These are phyloP conservation scores for Sphaerophoria rueppellii DNA, from an alignment of 2,888 invertebrate species.

Conservation along the genomic window DNA sequence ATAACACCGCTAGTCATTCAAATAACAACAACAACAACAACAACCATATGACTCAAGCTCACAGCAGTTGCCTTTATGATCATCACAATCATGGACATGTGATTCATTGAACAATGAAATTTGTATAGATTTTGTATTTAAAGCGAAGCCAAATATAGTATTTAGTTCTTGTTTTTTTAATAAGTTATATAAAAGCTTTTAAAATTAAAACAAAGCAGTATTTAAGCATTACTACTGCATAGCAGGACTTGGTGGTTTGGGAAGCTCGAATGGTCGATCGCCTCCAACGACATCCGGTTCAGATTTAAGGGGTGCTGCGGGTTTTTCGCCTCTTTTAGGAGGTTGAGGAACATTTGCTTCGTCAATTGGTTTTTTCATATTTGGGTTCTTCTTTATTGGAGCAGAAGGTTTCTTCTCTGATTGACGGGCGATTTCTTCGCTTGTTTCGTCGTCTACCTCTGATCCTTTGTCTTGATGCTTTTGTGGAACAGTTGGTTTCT, in stretches of 20 bases:
- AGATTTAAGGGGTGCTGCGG: not conserved
- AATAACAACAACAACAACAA: slow-evolving; percentile 31
- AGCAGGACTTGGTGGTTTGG: slow-evolving; percentile 11
- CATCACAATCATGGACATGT: slow-evolving; percentile 60
- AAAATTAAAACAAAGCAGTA: not conserved
- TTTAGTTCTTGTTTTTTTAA: slow-evolving; percentile 47
- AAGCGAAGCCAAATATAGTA: slow-evolving; percentile 65
- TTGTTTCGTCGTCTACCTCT: not conserved
- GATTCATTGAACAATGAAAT: slow-evolving; percentile 56
- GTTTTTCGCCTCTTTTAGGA: slow-evolving; percentile 28
- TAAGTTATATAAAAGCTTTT: slow-evolving; percentile 44
- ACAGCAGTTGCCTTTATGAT: slow-evolving; percentile 59
- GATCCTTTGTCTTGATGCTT: not conserved
- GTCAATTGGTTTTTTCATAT: not conserved
- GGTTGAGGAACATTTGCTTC: slow-evolving; percentile 6
- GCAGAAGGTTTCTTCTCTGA: not conserved
- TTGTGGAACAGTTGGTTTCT: slow-evolving; percentile 2
- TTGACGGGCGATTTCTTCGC: not conserved
- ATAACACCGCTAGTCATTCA: slow-evolving; percentile 30
- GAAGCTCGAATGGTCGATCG: slow-evolving; percentile 1
- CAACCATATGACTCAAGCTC: slow-evolving; percentile 38
- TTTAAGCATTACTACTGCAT: not conserved
- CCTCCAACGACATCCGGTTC: slow-evolving; percentile 2
- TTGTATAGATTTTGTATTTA: not conserved
- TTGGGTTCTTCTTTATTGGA: not conserved